Evolutionary conservation across 2,888 invertebrate species (phyloP).

Genomic region (Mimachlamys varia): DNA sequence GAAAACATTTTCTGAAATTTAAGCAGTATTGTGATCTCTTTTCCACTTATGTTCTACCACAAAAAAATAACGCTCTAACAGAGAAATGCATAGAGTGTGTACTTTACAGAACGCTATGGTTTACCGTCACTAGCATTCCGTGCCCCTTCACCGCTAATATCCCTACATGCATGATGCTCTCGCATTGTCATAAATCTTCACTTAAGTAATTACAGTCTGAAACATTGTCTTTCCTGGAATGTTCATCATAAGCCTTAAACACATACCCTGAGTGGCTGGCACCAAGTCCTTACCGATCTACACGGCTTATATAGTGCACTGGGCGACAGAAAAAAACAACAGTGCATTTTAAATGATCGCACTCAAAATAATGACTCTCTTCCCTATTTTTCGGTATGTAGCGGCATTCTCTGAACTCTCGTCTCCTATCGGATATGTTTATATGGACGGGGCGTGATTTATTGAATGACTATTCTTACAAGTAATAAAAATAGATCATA

Average conservation of each 20-base stretch:
- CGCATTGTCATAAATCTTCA: conserved; percentile 12
- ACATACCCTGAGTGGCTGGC: not conserved
- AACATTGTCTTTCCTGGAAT: not conserved
- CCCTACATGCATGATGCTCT: not conserved
- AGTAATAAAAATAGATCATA: too few relatives aligned
- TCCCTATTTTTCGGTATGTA: too few relatives aligned
- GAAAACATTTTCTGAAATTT: not conserved
- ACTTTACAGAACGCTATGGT: not conserved
- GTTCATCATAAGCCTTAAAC: not conserved
- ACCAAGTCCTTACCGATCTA: not conserved
- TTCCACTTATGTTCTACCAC: not conserved
- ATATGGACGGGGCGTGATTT: too few relatives aligned
- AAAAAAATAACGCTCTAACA: too few relatives aligned
- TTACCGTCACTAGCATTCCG: not conserved
- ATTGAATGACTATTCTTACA: too few relatives aligned
- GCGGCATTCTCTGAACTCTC: too few relatives aligned
- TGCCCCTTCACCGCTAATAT: not conserved
- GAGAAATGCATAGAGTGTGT: not conserved
- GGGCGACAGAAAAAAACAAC: not conserved
- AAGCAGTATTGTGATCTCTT: not conserved
- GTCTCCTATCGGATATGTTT: too few relatives aligned
- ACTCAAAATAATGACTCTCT: not conserved
- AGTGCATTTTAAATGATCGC: not conserved
- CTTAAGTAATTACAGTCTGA: not conserved
- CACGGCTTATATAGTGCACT: not conserved